These are phyloP conservation scores for Bombus waltoni DNA, from an alignment of 1,140 invertebrate genomes.

Conservation along the genomic window DNA sequence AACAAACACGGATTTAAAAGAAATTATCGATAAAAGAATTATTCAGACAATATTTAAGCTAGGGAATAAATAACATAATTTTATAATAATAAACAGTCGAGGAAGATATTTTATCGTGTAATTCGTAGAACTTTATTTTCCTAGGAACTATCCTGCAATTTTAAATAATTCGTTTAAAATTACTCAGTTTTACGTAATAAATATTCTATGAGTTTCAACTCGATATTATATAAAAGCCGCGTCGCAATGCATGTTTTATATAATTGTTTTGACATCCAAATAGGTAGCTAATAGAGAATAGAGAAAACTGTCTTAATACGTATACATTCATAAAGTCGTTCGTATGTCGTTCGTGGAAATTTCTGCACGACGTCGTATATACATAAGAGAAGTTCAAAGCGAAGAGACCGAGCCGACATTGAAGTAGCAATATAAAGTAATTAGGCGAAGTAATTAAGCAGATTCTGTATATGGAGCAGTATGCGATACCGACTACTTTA, in stretches of 20 bases:
- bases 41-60: constrained; percentile 19
- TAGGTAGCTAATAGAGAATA: neutral
- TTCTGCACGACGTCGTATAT: neutral
- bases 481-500: constrained; percentile 15
- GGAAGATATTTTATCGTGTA: neutral
- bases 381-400: neutral
- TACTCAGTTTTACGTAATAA: neutral
- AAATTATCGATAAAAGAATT: constrained; percentile 4
- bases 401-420: neutral
- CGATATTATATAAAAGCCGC: neutral
- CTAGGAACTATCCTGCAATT: neutral
- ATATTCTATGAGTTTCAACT: neutral
- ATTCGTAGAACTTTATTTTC: constrained; percentile 6
- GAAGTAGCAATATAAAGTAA: constrained; percentile 35
- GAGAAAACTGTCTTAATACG: neutral
- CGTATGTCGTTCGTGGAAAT: neutral
- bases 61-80: neutral
- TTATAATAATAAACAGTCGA: neutral
- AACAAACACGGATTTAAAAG: neutral
- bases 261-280: neutral
- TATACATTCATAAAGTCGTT: neutral
- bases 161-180: neutral
- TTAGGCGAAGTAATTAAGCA: constrained; percentile 37
- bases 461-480: constrained; percentile 13
- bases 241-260: neutral